These are phyloP conservation scores for Thalassoma bifasciatum DNA, from an alignment of 2,113 vertebrate species.

Conservation along the genomic window DNA sequence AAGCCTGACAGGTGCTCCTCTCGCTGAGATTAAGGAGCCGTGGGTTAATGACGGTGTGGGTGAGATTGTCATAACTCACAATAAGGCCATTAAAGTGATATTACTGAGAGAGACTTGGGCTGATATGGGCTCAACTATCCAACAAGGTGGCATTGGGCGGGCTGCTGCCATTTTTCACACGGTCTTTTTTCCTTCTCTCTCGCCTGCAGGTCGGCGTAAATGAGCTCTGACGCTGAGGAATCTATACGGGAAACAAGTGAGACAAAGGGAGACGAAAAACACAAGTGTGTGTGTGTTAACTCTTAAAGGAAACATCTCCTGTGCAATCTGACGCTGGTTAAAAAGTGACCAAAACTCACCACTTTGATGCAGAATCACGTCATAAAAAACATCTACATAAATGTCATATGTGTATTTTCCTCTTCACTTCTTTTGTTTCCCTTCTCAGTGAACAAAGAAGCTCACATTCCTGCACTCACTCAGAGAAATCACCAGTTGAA, in stretches of 20 bases:
- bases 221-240: constrained; percentile 39
- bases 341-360: background rate
- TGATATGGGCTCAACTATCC: constrained; percentile 67
- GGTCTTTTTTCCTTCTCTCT: background rate
- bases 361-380: background rate
- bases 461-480: constrained; percentile 59
- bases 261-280: constrained; percentile 29
- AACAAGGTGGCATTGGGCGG: constrained; percentile 37
- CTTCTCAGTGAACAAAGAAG: constrained; percentile 64
- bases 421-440: background rate
- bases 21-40: constrained; percentile 74
- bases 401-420: no score
- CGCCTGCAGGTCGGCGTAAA: constrained; percentile 47
- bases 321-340: no score
- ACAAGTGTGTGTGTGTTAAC: background rate
- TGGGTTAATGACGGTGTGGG: constrained; percentile 77
- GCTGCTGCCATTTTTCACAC: constrained; percentile 47
- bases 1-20: constrained; percentile 79
- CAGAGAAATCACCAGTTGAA: constrained; percentile 12
- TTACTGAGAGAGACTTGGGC: constrained; percentile 68
- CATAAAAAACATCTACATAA: no score
- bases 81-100: constrained; percentile 80
- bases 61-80: constrained; percentile 83
- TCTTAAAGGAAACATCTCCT: background rate
- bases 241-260: constrained; percentile 1